phyloP scores from a whole-genome alignment of 2,113 vertebrate genomes.

The Daubentonia madagascariensis region DNA sequence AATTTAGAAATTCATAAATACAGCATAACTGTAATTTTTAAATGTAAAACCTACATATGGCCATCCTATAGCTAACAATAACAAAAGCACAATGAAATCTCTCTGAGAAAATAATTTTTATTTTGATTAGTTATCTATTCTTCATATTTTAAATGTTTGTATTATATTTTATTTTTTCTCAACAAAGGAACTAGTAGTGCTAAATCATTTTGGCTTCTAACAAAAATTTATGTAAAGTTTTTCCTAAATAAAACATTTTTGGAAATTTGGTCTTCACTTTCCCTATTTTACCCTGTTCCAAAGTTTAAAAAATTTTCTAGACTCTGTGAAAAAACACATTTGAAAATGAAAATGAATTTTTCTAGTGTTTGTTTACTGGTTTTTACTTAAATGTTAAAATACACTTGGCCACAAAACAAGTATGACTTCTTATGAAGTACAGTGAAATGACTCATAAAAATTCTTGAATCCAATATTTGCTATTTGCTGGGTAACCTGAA shows the following conservation, averaged over 20 bases:
- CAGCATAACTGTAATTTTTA: background rate
- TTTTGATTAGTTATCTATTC: background rate
- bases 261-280: background rate
- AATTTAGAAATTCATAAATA: background rate
- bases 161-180: background rate
- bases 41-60: background rate
- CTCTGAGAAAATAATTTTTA: background rate
- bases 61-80: background rate
- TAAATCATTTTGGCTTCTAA: background rate
- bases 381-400: slow-evolving; percentile 49
- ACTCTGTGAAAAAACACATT: background rate
- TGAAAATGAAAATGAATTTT: slow-evolving; percentile 18
- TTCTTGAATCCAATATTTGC: background rate
- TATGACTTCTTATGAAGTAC: background rate
- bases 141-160: slow-evolving; percentile 10
- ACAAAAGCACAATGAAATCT: background rate
- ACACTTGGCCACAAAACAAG: background rate
- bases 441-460: slow-evolving; percentile 17
- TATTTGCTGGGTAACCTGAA: background rate
- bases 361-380: background rate
- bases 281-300: background rate
- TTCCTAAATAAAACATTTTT: background rate
- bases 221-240: background rate
- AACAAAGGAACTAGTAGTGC: background rate
- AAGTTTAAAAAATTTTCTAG: slow-evolving; percentile 47